Conservation (phyloP, 2,113 vertebrate species). For the Blennius ocellaris region DNA sequence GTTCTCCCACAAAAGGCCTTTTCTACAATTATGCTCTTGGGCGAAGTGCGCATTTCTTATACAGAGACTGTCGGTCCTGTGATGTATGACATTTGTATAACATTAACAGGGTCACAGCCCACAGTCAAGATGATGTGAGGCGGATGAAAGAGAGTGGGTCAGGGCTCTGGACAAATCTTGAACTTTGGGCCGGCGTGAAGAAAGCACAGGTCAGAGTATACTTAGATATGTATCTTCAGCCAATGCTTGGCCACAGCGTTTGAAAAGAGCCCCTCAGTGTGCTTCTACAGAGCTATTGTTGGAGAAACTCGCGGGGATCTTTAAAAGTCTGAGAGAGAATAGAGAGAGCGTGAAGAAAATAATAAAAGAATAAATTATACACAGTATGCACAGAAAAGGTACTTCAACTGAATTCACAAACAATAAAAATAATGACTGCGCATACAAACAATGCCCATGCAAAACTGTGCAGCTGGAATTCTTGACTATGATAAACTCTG, state of each 20-base stretch:
- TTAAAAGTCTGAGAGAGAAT: conserved; percentile 8
- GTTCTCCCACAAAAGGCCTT: conserved; percentile 47
- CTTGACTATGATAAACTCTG: too few species aligned
- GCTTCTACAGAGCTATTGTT: conserved; percentile 38
- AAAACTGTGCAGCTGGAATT: too few species aligned
- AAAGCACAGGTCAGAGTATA: conserved; percentile 58
- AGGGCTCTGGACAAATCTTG: conserved; percentile 60
- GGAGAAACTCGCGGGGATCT: conserved; percentile 3
- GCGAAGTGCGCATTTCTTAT: conserved; percentile 41
- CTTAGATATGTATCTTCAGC: conserved; percentile 70
- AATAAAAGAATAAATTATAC: too few species aligned
- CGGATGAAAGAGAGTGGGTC: conserved; percentile 58
- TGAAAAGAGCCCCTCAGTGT: conserved; percentile 40
- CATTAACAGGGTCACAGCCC: conserved; percentile 65
- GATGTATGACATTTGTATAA: conserved; percentile 74
- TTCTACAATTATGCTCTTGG: conserved; percentile 33
- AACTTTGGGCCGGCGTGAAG: conserved; percentile 63
- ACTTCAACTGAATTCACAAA: too few species aligned
- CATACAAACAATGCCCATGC: too few species aligned
- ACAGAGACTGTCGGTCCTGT: conserved; percentile 53
- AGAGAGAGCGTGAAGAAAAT: too few species aligned
- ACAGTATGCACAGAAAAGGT: too few species aligned
- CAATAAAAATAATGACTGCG: too few species aligned
- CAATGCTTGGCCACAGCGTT: conserved; percentile 33
- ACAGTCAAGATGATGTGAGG: conserved; percentile 41